Conservation (phyloP, 2,888 invertebrate genomes). For the Amblyteles armatorius region DNA sequence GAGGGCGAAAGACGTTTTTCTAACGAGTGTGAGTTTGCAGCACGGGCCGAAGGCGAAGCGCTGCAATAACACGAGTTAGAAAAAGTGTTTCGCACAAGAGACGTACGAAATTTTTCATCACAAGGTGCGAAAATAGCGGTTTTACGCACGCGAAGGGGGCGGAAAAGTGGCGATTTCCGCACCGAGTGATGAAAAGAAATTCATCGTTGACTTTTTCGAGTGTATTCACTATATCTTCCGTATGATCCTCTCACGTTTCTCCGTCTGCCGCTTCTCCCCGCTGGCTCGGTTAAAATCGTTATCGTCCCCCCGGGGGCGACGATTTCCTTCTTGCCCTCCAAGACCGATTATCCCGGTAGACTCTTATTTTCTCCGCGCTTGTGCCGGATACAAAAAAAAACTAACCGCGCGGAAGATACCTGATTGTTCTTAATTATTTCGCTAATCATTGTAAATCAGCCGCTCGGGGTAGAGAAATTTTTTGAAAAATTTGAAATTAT, state of each 20-base stretch:
- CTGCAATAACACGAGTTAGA: too few species aligned
- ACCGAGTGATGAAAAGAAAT: not conserved
- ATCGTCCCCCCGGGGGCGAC: slow-evolving; percentile 21
- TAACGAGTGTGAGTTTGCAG: too few species aligned
- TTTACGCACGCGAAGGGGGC: too few species aligned
- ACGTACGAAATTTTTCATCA: too few species aligned
- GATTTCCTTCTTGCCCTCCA: slow-evolving; percentile 24
- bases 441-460: not conserved
- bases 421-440: not conserved
- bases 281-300: not conserved
- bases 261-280: not conserved
- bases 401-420: not conserved
- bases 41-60: too few species aligned
- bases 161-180: too few species aligned
- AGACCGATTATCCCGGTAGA: slow-evolving; percentile 1
- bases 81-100: too few species aligned
- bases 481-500: not conserved
- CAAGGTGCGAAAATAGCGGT: too few species aligned
- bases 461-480: not conserved
- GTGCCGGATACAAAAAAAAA: not conserved
- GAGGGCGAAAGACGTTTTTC: too few species aligned
- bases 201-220: not conserved
- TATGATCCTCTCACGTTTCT: slow-evolving; percentile 21
- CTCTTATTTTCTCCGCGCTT: slow-evolving; percentile 2
- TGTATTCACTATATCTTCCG: not conserved